Base-by-base conservation (phyloP, 2,888 invertebrate species). In the Epinotia bilunana region DNA sequence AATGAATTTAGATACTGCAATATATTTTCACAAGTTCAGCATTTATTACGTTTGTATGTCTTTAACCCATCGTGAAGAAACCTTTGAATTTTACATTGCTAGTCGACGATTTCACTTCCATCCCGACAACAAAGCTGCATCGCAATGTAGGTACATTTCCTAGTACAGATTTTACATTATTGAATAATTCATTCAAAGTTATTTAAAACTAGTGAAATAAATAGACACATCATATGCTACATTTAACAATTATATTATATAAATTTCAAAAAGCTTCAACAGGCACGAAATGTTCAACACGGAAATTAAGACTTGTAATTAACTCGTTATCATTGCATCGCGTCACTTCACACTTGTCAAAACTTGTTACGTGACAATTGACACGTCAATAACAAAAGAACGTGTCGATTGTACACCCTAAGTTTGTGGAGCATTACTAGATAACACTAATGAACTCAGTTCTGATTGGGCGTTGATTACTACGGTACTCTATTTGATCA, bases 391-490 rank as follows among this genome's bases (percentile, higher is more conserved):
- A 75, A 61, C n/a, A 61, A 61, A 72, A 67, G 74, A 75, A 75
- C 75, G 72, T 72, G 75, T 72, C 72, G 28, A 67, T 72, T 75
- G 72, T 61, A 72, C 67, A 75, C 72, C 71, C 65, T 16, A 20
- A 65, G 55, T 60, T 65, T 71, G 53, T 63, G 46, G 55, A 67
- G 61, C 63, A 53, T 62, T 53, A 69, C 73, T 70, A 75, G 75
- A 75, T 75, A 75, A 67, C 65, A 28, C 65, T 72, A 75, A 74
- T 74, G 74, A 74, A 74, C 71, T 74, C 74, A 23, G 68, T 16
- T 55, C 55, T 58, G 61, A 75, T 71, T 60, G 63, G 65, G 57
- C 43, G 28, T 67, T 67, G 67, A 75, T 72, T 75, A 67, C 71
- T 53, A 43, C 13, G 23, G 58, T 74, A 74, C 70, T 74, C 62